phyloP scores from a whole-genome alignment of 2,888 invertebrate species.

The Coremacera marginata region DNA sequence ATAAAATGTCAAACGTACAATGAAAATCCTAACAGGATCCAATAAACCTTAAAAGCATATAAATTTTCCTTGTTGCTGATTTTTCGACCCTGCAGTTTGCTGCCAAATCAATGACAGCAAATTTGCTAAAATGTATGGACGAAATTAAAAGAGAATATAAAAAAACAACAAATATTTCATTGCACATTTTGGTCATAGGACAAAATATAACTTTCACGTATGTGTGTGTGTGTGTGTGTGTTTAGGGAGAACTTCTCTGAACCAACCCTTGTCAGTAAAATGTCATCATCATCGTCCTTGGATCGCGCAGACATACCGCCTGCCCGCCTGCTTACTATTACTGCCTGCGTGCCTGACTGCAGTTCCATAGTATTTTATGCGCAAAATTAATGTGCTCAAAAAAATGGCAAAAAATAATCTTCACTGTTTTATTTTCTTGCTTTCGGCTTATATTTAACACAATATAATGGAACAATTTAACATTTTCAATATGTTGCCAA shows the following conservation, averaged over 20 bases:
- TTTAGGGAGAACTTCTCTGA: not conserved
- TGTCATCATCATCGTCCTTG: not conserved
- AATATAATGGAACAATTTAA: conserved; percentile 28
- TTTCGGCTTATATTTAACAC: conserved; percentile 11
- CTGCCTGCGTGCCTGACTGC: not conserved
- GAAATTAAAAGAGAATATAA: not conserved
- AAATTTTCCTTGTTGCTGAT: conserved; percentile 23
- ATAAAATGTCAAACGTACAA: conserved; percentile 32
- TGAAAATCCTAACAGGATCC: conserved; percentile 32
- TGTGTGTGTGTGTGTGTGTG: too few species aligned
- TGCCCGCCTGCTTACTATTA: not conserved
- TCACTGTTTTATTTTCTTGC: not conserved
- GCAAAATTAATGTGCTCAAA: conserved; percentile 11
- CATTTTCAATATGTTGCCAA: conserved; percentile 32
- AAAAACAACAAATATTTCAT: conserved; percentile 7
- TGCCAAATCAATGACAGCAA: conserved; percentile 1
- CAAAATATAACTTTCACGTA: too few species aligned
- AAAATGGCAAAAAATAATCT: not conserved
- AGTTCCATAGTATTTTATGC: not conserved
- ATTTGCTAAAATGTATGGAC: conserved; percentile 21
- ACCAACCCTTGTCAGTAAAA: conserved; percentile 20
- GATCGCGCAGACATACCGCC: not conserved
- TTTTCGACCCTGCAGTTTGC: not conserved
- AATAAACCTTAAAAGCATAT: conserved; percentile 34
- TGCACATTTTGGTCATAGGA: not conserved